phyloP scores from a whole-genome alignment of 2,113 vertebrate genomes.

The Romanogobio albipinnatus region DNA sequence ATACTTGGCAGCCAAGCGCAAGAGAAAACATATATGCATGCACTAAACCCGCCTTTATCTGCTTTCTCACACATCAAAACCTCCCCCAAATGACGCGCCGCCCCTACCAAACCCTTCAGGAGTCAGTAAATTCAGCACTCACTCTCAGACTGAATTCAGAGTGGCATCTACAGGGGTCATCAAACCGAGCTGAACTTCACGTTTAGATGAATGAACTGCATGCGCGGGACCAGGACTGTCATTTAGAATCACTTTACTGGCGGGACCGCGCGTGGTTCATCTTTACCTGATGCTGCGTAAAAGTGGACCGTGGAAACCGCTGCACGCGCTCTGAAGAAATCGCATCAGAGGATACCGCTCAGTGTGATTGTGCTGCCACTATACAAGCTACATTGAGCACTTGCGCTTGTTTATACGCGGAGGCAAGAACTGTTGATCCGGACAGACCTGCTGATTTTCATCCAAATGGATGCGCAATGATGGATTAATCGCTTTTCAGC shows the following conservation, averaged over 20 bases:
- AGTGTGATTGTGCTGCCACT: background rate
- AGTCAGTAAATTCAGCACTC: slow-evolving; percentile 61
- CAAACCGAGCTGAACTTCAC: slow-evolving; percentile 38
- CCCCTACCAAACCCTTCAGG: slow-evolving; percentile 62
- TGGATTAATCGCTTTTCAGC: slow-evolving; percentile 71
- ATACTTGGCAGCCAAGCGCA: slow-evolving; percentile 39
- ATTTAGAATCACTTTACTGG: background rate
- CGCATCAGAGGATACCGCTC: slow-evolving; percentile 8
- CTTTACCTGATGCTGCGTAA: slow-evolving; percentile 27
- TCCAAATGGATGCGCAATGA: slow-evolving; percentile 68
- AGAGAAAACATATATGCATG: slow-evolving; percentile 41
- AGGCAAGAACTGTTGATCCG: slow-evolving; percentile 52
- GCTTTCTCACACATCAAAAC: slow-evolving; percentile 52
- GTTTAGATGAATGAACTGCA: background rate
- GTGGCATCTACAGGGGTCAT: slow-evolving; percentile 52
- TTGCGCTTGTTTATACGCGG: slow-evolving; percentile 33
- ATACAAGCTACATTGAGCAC: background rate
- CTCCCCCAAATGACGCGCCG: slow-evolving; percentile 60
- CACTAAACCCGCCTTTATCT: slow-evolving; percentile 60
- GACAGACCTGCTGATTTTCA: slow-evolving; percentile 26
- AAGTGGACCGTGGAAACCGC: slow-evolving; percentile 30
- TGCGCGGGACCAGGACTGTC: background rate
- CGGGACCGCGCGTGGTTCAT: background rate
- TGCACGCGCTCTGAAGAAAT: background rate
- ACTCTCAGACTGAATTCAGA: slow-evolving; percentile 52